Base-by-base conservation (phyloP, 1,140 invertebrate genomes). In the Andrena cerasifolii region DNA sequence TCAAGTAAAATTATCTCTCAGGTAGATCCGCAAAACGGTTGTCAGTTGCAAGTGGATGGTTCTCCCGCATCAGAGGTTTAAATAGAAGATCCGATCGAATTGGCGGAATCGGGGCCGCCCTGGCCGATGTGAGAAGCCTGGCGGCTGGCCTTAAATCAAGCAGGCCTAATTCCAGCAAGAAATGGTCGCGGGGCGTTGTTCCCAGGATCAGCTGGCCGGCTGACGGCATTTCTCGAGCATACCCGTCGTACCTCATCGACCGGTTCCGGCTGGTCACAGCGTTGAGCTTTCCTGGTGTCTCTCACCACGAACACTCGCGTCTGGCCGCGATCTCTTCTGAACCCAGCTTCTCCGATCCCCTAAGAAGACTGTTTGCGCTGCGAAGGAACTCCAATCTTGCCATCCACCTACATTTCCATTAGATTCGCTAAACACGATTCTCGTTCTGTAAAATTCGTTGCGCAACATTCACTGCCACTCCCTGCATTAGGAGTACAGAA, bases 161-260 rank as follows among this genome's bases (percentile, higher is more conserved):
- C 54, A 86, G 87, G 85, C 86, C 91, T 91, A 91, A 92, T 92
- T 92, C 89, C 87, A 81, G 87, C 90, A 92, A 92, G 89, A 92
- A 92, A 88, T 81, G 70, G 82, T 85, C 81, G 75, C 85, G 85
- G 87, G 89, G 87, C 89, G 90, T 91, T 90, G 90, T 92, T 92
- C 91, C 90, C 91, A 92, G 90, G 91, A 92, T 92, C 91, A 92
- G 91, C 91, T 92, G 91, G 87, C 74, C 73, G 89, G 78, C 89
- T 89, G 90, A 90, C 90, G 88, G 84, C 90, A 92, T 92, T 92
- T 91, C 88, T 91, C 88, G 86, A 83, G 83, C 89, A 90, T 90
- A 86, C 87, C 87, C 70, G 76, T 86, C 86, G 85, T 89, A 89
- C 83, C 85, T 89, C 87, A 90, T 91, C 89, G 88, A 90, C 90